A percentile compares a stretch with the other conserved stretches of the same genome.
phyloP scores from a whole-genome alignment of 2,113 vertebrate genomes.

The Cololabis saira region DNA sequence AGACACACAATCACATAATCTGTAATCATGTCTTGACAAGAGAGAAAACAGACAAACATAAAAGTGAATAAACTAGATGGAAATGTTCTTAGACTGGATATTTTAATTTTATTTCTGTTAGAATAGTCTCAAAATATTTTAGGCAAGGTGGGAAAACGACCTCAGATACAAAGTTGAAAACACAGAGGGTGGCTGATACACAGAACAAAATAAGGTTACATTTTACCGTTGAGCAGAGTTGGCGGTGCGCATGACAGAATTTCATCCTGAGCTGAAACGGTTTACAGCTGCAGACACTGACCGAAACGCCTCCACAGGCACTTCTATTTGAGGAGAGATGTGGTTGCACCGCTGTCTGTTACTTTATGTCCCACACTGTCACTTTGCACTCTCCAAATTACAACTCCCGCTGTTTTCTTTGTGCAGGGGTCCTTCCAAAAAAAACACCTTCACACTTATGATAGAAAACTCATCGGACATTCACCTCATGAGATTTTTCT shows the following conservation, averaged over 20 bases:
- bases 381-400: conserved; percentile 15
- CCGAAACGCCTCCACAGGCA: conserved; percentile 24
- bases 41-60: neutral
- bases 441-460: conserved; percentile 17
- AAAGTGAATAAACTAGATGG: neutral
- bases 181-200: neutral
- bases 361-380: conserved; percentile 18
- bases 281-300: conserved; percentile 29
- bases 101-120: too few species aligned
- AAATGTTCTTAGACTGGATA: too few species aligned
- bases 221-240: conserved; percentile 27
- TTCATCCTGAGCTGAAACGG: conserved; percentile 23
- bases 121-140: neutral
- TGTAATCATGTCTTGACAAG: neutral
- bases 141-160: neutral
- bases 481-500: conserved; percentile 1
- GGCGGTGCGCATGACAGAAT: conserved; percentile 29
- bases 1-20: neutral
- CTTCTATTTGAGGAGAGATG: conserved; percentile 17
- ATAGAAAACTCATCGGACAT: conserved; percentile 10
- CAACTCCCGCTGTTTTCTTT: conserved; percentile 9
- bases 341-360: conserved; percentile 11
- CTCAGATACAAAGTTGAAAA: neutral
- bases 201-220: neutral
- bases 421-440: conserved; percentile 3